phyloP scores from a whole-genome alignment of 2,888 invertebrate genomes.

The Diarsia mendica region DNA sequence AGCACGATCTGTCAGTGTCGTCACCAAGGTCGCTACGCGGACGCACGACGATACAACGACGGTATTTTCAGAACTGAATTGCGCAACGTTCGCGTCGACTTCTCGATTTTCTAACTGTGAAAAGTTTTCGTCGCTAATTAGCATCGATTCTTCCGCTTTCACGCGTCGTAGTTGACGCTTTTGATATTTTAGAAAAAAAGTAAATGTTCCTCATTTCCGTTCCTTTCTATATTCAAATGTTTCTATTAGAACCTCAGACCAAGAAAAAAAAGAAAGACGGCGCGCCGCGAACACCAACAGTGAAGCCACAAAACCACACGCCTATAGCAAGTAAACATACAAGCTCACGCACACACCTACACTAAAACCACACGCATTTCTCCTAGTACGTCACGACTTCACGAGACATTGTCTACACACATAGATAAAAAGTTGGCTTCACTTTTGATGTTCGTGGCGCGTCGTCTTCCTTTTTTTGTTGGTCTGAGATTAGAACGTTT shows the following conservation, averaged over 20 bases:
- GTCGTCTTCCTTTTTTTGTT: too few species aligned
- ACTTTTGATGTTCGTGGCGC: too few species aligned
- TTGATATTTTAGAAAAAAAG: slow-evolving; percentile 31
- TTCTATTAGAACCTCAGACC: slow-evolving; percentile 54
- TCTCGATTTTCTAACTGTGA: slow-evolving; percentile 63
- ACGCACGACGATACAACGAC: slow-evolving; percentile 70
- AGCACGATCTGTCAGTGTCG: slow-evolving; percentile 81
- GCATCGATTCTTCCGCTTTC: slow-evolving; percentile 72
- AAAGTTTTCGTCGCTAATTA: slow-evolving; percentile 73
- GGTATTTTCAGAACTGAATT: slow-evolving; percentile 78
- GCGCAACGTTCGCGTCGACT: slow-evolving; percentile 71
- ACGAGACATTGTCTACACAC: too few species aligned
- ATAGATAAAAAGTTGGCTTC: too few species aligned
- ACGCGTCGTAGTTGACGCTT: slow-evolving; percentile 67
- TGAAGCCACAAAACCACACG: too few species aligned
- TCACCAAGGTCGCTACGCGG: slow-evolving; percentile 82
- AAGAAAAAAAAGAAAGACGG: too few species aligned
- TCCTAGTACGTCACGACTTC: too few species aligned
- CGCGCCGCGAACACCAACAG: too few species aligned
- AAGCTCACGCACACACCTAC: too few species aligned
- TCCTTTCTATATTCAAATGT: slow-evolving; percentile 56
- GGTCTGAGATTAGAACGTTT: too few species aligned
- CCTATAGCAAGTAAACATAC: too few species aligned
- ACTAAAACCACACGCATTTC: too few species aligned
- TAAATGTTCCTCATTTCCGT: slow-evolving; percentile 64